Percentiles rank a stretch among this genome's conserved stretches.
Conservation (phyloP, 2,113 vertebrate species). For the Microtus pennsylvanicus region DNA sequence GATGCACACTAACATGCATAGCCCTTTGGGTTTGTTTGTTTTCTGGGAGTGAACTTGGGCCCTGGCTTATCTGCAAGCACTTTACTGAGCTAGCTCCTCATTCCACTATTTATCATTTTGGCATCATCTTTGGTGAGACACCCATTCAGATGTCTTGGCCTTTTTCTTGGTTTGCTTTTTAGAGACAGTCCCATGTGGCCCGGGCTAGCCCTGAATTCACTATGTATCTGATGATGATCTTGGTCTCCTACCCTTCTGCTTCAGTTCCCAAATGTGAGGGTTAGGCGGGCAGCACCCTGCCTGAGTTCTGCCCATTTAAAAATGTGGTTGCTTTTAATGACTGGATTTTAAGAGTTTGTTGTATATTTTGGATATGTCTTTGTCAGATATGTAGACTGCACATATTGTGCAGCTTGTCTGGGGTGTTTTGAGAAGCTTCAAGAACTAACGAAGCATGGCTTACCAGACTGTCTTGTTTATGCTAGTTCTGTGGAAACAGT, state of each 20-base stretch:
- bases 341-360: not conserved
- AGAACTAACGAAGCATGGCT: not conserved
- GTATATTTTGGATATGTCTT: not conserved
- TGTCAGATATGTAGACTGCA: not conserved
- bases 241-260: not conserved
- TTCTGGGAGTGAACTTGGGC: not conserved
- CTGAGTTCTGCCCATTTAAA: not conserved
- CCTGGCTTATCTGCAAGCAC: not conserved
- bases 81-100: not conserved
- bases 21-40: not conserved
- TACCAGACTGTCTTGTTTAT: not conserved
- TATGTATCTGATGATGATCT: not conserved
- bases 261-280: not conserved
- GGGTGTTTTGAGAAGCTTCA: not conserved
- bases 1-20: not conserved
- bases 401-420: not conserved
- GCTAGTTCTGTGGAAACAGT: not conserved
- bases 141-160: too few species aligned
- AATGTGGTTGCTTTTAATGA: not conserved
- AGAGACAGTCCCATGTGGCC: too few species aligned
- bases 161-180: not conserved
- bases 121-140: not conserved
- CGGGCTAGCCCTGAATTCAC: not conserved
- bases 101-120: not conserved
- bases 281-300: too few species aligned